Conservation (phyloP, 2,113 vertebrate species). For the Amphiprion ocellaris region DNA sequence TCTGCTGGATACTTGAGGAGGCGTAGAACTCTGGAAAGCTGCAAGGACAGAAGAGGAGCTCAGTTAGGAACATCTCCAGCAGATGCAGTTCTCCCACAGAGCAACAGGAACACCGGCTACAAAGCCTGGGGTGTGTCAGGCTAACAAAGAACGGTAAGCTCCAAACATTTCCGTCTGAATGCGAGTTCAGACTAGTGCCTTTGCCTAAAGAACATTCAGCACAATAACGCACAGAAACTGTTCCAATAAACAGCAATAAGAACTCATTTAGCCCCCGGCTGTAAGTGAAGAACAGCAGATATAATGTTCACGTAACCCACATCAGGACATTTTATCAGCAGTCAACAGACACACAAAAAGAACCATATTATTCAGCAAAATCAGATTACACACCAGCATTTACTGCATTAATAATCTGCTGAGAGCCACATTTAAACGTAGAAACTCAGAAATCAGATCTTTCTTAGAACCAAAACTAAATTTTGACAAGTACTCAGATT, state of each 20-base stretch:
- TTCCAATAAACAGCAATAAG: neutral
- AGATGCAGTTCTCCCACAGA: neutral
- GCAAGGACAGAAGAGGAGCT: slow-evolving; percentile 29
- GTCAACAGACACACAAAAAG: too few relatives aligned
- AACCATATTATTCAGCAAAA: too few relatives aligned
- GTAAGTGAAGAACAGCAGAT: neutral
- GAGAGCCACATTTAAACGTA: too few relatives aligned
- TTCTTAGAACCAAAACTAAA: too few relatives aligned
- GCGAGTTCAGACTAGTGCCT: neutral
- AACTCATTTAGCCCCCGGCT: neutral
- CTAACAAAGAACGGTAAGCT: neutral
- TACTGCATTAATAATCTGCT: too few relatives aligned
- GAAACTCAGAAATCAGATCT: too few relatives aligned
- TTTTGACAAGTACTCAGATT: too few relatives aligned
- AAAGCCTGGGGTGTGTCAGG: neutral
- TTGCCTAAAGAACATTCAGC: neutral
- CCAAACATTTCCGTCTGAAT: neutral
- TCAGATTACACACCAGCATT: neutral
- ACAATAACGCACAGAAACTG: neutral
- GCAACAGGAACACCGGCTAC: neutral
- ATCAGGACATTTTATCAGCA: neutral
- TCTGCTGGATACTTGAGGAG: slow-evolving; percentile 91
- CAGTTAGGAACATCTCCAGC: neutral
- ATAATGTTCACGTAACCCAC: neutral
- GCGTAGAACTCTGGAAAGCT: slow-evolving; percentile 94